Evolutionary conservation across 2,888 invertebrate species (phyloP).

Genomic region (Drosophila ustulata): DNA sequence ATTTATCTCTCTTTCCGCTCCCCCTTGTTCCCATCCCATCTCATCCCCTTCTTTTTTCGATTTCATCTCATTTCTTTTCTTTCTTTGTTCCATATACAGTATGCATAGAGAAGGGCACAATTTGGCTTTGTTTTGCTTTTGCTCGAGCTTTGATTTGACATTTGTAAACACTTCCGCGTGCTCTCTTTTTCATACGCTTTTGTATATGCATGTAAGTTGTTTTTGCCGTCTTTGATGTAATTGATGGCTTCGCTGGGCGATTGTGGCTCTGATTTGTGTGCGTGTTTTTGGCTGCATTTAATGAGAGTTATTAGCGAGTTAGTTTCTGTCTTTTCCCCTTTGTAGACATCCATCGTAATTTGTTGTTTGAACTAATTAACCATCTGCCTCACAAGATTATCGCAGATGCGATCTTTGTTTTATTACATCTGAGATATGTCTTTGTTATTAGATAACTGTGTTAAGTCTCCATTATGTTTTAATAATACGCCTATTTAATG

Average conservation of each 20-base stretch:
- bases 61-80: conserved; percentile 10
- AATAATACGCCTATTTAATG: neutral
- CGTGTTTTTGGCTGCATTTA: conserved; percentile 59
- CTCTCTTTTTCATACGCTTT: conserved; percentile 46
- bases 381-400: conserved; percentile 27
- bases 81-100: conserved; percentile 6
- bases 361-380: conserved; percentile 39
- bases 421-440: conserved; percentile 9
- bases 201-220: conserved; percentile 9
- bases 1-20: conserved; percentile 9
- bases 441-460: conserved; percentile 9
- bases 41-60: neutral
- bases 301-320: conserved; percentile 69
- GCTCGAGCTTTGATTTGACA: conserved; percentile 57
- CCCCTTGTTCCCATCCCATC: neutral
- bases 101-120: conserved; percentile 44
- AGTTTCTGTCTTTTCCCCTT: conserved; percentile 23
- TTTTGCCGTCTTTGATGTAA: conserved; percentile 45
- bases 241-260: conserved; percentile 67
- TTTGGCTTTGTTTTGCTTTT: conserved; percentile 28
- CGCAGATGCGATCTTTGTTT: conserved; percentile 16
- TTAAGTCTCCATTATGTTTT: neutral
- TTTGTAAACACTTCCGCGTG: conserved; percentile 74
- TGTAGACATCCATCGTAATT: conserved; percentile 20
- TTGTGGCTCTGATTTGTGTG: conserved; percentile 53